phyloP scores from a whole-genome alignment of 1,140 invertebrate genomes.

The Lordiphosa clarofinis region DNA sequence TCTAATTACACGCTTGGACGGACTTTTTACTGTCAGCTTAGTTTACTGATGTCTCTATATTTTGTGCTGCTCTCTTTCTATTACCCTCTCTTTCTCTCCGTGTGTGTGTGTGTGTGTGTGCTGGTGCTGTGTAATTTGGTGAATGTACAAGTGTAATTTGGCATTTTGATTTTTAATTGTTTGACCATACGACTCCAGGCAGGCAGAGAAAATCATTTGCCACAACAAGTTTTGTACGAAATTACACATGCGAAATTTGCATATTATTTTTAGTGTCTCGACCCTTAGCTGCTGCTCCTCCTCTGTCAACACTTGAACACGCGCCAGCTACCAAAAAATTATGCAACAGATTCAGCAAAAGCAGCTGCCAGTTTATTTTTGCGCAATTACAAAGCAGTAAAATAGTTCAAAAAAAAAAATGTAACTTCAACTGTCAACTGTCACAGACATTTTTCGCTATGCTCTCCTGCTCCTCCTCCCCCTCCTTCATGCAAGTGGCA shows the following conservation, averaged over 20 bases:
- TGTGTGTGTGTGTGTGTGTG: constrained; percentile 14
- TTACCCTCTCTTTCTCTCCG: neutral
- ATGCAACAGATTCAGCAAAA: constrained; percentile 66
- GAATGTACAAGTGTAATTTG: constrained; percentile 76
- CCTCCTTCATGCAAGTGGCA: constrained; percentile 18
- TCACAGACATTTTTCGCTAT: constrained; percentile 43
- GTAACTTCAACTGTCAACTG: constrained; percentile 67
- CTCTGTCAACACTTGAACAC: constrained; percentile 71
- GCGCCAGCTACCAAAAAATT: constrained; percentile 62
- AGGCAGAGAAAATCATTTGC: constrained; percentile 54
- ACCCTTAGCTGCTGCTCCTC: constrained; percentile 27
- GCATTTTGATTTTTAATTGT: constrained; percentile 77
- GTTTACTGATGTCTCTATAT: constrained; percentile 76
- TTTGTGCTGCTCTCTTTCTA: constrained; percentile 22
- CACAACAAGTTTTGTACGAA: constrained; percentile 41
- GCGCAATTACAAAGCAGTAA: constrained; percentile 62
- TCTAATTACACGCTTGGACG: constrained; percentile 77
- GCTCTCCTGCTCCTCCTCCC: too few species aligned
- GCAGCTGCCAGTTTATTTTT: constrained; percentile 63
- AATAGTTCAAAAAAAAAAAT: constrained; percentile 27
- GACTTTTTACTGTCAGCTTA: constrained; percentile 77
- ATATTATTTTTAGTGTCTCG: constrained; percentile 51
- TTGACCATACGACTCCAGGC: constrained; percentile 56
- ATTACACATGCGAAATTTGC: constrained; percentile 64
- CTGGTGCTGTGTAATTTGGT: constrained; percentile 70